Evolutionary conservation across 2,888 invertebrate genomes (phyloP).

Genomic region (Agrotis ipsilon): DNA sequence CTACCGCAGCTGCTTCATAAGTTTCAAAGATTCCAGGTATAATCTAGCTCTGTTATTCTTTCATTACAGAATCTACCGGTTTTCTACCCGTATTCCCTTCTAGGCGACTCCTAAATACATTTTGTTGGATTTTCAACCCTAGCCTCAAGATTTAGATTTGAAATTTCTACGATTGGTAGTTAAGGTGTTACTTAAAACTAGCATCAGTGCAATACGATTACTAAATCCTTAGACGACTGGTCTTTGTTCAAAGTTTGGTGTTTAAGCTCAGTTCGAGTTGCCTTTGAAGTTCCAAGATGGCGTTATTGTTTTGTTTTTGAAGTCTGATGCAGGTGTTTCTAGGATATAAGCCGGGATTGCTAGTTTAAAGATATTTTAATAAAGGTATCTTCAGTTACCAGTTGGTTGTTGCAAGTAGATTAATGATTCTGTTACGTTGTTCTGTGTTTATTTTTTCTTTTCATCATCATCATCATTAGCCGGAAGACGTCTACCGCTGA

Average conservation of each 20-base stretch:
- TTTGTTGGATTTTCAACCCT: neutral
- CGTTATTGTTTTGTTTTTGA: slow-evolving; percentile 35
- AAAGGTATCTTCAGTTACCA: no score
- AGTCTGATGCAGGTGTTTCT: slow-evolving; percentile 14
- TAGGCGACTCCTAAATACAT: neutral
- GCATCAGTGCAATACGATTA: slow-evolving; percentile 2
- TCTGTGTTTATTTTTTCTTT: no score
- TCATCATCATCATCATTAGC: no score
- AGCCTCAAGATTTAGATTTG: neutral
- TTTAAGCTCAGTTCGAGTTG: slow-evolving; percentile 35
- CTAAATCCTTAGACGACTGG: slow-evolving; percentile 8
- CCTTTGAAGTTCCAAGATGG: slow-evolving; percentile 28
- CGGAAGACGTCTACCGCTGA: no score
- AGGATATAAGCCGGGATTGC: slow-evolving; percentile 1
- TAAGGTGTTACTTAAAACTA: neutral
- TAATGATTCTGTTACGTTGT: no score
- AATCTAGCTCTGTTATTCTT: slow-evolving; percentile 47
- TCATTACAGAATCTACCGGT: slow-evolving; percentile 32
- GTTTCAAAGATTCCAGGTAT: slow-evolving; percentile 23
- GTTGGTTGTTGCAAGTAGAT: no score
- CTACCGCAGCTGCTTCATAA: slow-evolving; percentile 9
- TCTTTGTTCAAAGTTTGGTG: slow-evolving; percentile 45
- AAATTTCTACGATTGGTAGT: neutral
- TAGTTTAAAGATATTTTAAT: no score
- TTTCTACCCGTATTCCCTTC: neutral